Conservation (phyloP, 2,113 vertebrate genomes). For the Ceratotherium simum region DNA sequence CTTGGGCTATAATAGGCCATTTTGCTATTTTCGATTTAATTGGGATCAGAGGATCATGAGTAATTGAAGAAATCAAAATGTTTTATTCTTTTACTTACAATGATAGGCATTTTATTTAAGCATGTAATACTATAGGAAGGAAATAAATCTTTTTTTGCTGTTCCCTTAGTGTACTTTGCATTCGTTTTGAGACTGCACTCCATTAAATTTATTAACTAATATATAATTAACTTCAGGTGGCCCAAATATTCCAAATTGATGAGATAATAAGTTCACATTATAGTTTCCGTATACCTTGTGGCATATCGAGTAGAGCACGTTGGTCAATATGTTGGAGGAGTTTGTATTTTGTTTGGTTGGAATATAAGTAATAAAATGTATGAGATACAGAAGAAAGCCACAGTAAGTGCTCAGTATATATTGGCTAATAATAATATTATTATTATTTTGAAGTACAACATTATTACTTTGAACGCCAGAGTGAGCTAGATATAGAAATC, state of each 20-base stretch:
- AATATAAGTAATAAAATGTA: neutral
- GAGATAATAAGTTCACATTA: neutral
- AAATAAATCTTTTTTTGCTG: neutral
- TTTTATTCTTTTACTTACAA: neutral
- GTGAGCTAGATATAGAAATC: neutral
- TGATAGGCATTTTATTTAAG: neutral
- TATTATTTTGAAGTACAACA: neutral
- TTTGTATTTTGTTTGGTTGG: neutral
- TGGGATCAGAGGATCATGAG: neutral
- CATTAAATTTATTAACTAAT: neutral
- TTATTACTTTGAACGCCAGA: neutral
- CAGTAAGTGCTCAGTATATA: neutral
- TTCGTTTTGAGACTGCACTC: neutral
- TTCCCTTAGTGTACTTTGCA: neutral
- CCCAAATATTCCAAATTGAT: neutral
- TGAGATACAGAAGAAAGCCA: neutral
- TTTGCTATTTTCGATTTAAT: neutral
- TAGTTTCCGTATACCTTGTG: neutral
- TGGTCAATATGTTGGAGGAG: neutral
- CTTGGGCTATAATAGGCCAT: neutral
- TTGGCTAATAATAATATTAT: neutral
- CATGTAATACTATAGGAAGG: neutral
- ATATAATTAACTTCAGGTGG: neutral
- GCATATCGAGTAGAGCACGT: too few relatives aligned
- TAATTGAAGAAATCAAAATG: slow-evolving; percentile 23